These are phyloP conservation scores for Chelonus formosanus DNA, from an alignment of 2,888 invertebrate species.

Conservation along the genomic window DNA sequence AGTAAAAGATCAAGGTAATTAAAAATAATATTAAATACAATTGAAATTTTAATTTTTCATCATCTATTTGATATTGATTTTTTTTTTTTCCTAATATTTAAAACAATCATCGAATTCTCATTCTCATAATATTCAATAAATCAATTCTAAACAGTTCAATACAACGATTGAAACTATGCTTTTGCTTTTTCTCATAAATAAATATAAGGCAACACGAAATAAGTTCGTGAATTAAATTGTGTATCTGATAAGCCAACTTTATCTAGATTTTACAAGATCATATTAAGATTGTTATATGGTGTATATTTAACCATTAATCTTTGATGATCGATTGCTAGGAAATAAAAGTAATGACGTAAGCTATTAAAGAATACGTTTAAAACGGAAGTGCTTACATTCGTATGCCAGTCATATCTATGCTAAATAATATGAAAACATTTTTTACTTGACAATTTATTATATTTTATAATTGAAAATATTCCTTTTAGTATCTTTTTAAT, in stretches of 20 bases:
- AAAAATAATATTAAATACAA: not conserved
- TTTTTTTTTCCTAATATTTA: not conserved
- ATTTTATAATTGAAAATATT: not conserved
- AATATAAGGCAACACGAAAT: constrained; percentile 8
- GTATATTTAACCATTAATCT: constrained; percentile 23
- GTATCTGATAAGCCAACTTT: not conserved
- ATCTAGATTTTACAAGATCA: constrained; percentile 24
- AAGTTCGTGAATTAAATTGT: constrained; percentile 36
- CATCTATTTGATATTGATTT: not conserved
- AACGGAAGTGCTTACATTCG: constrained; percentile 10
- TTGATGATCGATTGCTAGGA: constrained; percentile 24
- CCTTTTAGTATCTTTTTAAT: too few relatives aligned
- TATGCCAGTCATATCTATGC: not conserved
- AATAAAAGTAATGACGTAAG: constrained; percentile 10
- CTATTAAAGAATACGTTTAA: constrained; percentile 3
- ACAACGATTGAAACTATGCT: too few relatives aligned
- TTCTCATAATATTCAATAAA: too few relatives aligned
- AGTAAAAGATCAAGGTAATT: constrained; percentile 37
- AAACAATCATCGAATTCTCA: too few relatives aligned
- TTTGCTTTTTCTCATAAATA: too few relatives aligned
- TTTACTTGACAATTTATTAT: not conserved
- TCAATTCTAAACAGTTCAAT: too few relatives aligned
- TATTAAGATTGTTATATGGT: constrained; percentile 15
- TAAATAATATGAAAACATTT: not conserved
- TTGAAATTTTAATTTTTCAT: not conserved